A percentile compares a stretch with the other conserved stretches of the same genome.
These are phyloP conservation scores for Cremastobaeus sp. DNA, from an alignment of 2,888 invertebrate genomes.

Conservation along the genomic window DNA sequence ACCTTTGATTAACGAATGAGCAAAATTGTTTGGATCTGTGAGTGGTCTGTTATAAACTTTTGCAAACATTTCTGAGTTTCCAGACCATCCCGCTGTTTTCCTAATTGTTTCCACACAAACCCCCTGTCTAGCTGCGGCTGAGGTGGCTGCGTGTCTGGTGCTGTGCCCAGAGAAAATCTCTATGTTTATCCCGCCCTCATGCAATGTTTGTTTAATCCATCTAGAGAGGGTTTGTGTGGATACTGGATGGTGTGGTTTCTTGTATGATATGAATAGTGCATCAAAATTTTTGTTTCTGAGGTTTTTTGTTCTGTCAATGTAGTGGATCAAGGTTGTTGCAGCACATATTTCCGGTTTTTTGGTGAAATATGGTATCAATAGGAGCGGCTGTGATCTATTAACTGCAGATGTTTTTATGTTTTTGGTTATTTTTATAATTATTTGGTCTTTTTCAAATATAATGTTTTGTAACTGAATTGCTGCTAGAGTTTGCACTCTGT, in stretches of 20 bases:
- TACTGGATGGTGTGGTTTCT: not conserved
- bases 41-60: not conserved
- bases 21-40: not conserved
- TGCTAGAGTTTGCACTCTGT: not conserved
- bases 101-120: not conserved
- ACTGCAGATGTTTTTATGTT: not conserved
- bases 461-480: not conserved
- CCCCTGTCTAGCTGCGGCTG: constrained; percentile 1
- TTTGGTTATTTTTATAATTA: not conserved
- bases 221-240: not conserved
- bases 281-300: not conserved
- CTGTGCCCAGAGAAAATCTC: not conserved
- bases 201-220: not conserved
- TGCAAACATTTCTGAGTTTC: not conserved
- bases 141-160: constrained; percentile 27
- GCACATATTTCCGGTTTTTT: not conserved
- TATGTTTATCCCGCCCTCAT: not conserved
- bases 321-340: not conserved
- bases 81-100: not conserved
- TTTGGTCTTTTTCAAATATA: not conserved
- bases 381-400: not conserved
- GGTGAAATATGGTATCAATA: not conserved
- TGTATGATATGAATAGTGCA: not conserved
- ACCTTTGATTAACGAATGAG: not conserved
- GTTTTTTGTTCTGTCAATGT: not conserved